Conservation (phyloP, 2,888 invertebrate species). For the Sminthurides aquaticus region DNA sequence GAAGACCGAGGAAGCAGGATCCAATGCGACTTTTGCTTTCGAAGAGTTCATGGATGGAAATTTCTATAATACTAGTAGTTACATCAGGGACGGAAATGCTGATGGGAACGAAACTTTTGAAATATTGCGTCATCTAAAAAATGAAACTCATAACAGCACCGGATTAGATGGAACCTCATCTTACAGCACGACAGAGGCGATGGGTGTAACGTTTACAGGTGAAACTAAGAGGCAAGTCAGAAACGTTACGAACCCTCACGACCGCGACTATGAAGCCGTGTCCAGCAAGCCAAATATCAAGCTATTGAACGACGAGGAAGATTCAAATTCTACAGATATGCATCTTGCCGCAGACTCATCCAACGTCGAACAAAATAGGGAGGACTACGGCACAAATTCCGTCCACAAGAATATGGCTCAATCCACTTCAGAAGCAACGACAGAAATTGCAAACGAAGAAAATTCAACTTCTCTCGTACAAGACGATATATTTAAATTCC, state of each 20-base stretch:
- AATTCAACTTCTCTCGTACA: background rate
- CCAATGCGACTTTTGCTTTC: background rate
- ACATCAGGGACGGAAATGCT: background rate
- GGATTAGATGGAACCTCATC: background rate
- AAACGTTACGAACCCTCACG: background rate
- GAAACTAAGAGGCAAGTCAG: background rate
- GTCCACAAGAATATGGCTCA: too few relatives aligned
- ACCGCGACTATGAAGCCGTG: too few relatives aligned
- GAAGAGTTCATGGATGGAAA: constrained; percentile 3
- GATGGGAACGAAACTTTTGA: background rate
- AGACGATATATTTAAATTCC: background rate
- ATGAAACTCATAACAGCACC: background rate
- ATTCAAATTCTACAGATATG: too few relatives aligned
- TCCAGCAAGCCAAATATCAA: too few relatives aligned
- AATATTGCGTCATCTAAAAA: background rate
- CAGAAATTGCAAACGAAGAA: background rate
- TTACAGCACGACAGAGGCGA: background rate
- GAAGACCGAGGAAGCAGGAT: background rate
- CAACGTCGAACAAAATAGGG: too few relatives aligned
- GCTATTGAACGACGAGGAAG: too few relatives aligned
- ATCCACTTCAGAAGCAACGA: background rate
- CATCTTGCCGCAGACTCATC: too few relatives aligned
- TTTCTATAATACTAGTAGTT: background rate
- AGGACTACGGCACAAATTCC: too few relatives aligned
- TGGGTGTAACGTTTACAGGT: background rate